These are phyloP conservation scores for Lepidocyrtinus sp. DNA, from an alignment of 2,888 invertebrate species.

Conservation along the genomic window DNA sequence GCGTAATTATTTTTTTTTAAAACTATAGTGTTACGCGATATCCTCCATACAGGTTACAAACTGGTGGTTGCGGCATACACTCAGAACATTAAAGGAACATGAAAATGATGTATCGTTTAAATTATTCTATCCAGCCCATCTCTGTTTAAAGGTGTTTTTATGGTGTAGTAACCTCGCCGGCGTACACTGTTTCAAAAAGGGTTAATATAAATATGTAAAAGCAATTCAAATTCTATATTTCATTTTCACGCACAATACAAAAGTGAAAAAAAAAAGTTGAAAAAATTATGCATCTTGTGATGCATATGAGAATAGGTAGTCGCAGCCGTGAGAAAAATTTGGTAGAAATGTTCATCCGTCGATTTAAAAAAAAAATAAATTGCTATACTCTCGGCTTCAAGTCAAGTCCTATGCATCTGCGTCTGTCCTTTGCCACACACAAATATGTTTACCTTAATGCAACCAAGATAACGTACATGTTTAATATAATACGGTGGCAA, in stretches of 20 bases:
- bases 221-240: too few relatives aligned
- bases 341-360: conserved; percentile 50
- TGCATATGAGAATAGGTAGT: conserved; percentile 48
- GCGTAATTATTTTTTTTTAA: conserved; percentile 8
- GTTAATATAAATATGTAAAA: neutral
- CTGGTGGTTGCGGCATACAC: neutral
- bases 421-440: conserved; percentile 12
- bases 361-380: conserved; percentile 2
- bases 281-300: neutral
- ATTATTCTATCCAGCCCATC: conserved; percentile 1
- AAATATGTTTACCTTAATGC: neutral
- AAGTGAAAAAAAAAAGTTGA: too few relatives aligned
- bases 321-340: conserved; percentile 57
- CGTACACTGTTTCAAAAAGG: neutral
- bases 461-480: neutral
- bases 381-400: neutral
- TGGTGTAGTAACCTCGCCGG: neutral
- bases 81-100: conserved; percentile 10
- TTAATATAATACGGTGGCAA: neutral
- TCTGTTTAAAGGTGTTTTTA: neutral
- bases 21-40: neutral
- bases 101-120: conserved; percentile 12
- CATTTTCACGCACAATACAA: neutral
- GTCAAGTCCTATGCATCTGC: neutral
- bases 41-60: neutral